Base-by-base conservation (phyloP, 2,888 invertebrate species). In the Catocala nupta region DNA sequence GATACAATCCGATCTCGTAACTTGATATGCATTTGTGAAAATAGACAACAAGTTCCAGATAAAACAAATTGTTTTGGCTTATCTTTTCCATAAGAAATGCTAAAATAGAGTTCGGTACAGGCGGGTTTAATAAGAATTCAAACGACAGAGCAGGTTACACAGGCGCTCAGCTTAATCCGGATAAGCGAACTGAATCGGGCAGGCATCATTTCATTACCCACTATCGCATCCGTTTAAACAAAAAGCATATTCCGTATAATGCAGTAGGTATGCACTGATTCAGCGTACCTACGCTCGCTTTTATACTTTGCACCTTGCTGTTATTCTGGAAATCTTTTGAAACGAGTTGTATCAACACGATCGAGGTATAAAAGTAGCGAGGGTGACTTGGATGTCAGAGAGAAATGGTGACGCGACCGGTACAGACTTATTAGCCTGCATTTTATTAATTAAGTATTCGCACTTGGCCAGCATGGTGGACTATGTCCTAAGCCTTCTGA, bases 131-230 rank as follows among this genome's bases (percentile, higher is more conserved):
- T 85, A 86, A 85, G 82, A 88, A 89, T 89, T 81, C 84, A 84
- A 87, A 86, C 81, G 79, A 82, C 78, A 81, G 82, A 82, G 79
- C 86, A 83, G 87, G 89, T 90, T 90, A 91, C 90, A 91, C 76
- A 82, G 81, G 82, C 83, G 82, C 86, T 88, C 81, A 73, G 75
- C 81, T 79, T 85, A 83, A 88, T 89, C 86, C 82, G 85, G 87
- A 89, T 89, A 88, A 89, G 86, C 80, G 75, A 68, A 81, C 77
- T 71, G 84, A 81, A 88, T 84, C 83, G 82, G 73, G 83, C 79
- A 80, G 82, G 79, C 84, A 88, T 87, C 86, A 85, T 86, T 86
- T 86, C 87, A 86, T 87, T 88, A 86, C 84, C 84, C 73, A 80
- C 81, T 85, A 87, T 86, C 84, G 85, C 68, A 81, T 85, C 81